Evolutionary conservation across 1,140 invertebrate genomes (phyloP), one percentile per base, ranked within the genome.

Genomic region (Pogonomyrmex barbatus): DNA sequence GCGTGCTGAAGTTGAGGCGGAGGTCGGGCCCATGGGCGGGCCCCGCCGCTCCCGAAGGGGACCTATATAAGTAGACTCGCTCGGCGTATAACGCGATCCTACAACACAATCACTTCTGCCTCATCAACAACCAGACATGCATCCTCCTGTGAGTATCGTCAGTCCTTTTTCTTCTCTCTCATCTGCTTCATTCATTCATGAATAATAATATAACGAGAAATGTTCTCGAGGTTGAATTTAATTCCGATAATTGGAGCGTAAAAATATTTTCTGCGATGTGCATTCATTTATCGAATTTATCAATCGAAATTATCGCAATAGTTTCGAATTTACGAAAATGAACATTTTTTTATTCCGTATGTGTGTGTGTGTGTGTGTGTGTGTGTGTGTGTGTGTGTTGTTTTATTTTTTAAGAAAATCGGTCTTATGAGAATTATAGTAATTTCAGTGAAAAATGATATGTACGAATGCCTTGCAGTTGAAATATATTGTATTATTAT

Each of bases 1-100:
- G 90, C 87, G 91, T 68, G 62, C 71, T 83, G 88, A 87, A 83
- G 89, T 81, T 87, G 89, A 92, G 85, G 90, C 93, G 93, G 93
- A 93, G 94, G 93, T 94, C 91, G 94, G 91, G 92, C 90, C 92
- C 92, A 95, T 95, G 94, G 94, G 94, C 93, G 94, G 94, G 91
- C 91, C 94, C 91, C 83, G 93, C 92, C 94, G 93, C 94, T 94
- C 94, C 93, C 93, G 92, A 93, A 89, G 92, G 92, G 93, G 89
- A 92, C 92, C 94, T 95, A 94, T 95, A 95, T 95, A 95, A 95
- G 94, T 92, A 91, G 92, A 92, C 91, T 90, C 87, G 90, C 91
- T 85, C 89, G 86, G 87, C n/a, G 91, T 87, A 90, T 90, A 92
- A 93, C 87, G 89, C 92, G 92, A 95, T 94, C 90, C 92, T 90